phyloP scores from a whole-genome alignment of 64 coral and sea anemone genomes.

The Montipora cactus region DNA sequence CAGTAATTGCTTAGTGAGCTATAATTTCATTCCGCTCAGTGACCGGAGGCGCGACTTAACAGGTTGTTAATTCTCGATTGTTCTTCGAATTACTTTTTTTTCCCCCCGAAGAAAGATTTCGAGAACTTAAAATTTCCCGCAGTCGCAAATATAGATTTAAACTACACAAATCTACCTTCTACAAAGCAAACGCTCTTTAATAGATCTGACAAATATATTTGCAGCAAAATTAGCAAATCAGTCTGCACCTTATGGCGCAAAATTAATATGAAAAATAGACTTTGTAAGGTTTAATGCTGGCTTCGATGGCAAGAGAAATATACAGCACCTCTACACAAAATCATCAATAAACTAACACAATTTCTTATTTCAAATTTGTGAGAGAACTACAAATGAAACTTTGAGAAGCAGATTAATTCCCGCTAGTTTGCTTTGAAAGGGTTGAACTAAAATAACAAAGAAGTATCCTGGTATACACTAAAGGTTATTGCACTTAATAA shows the following conservation, averaged over 20 bases:
- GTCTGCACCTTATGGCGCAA: constrained; percentile 41
- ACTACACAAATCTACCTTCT: constrained; percentile 73
- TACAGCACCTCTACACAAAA: constrained; percentile 29
- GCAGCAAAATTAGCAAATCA: constrained; percentile 87
- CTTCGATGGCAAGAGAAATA: neutral
- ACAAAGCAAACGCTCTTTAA: constrained; percentile 95
- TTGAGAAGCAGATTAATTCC: constrained; percentile 13
- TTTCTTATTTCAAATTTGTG: too few species aligned
- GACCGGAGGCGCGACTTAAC: constrained; percentile 37
- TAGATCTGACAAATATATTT: constrained; percentile 88
- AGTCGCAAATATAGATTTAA: constrained; percentile 79
- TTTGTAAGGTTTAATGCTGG: constrained; percentile 13
- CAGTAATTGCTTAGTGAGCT: constrained; percentile 59
- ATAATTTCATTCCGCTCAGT: constrained; percentile 33
- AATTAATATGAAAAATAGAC: constrained; percentile 49
- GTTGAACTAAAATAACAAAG: constrained; percentile 48
- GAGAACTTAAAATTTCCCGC: constrained; percentile 22
- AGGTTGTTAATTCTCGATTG: neutral
- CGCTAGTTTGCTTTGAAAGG: constrained; percentile 61
- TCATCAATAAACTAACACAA: too few species aligned
- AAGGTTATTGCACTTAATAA: constrained; percentile 30
- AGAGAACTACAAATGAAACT: constrained; percentile 14
- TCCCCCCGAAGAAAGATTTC: constrained; percentile 36
- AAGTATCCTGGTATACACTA: constrained; percentile 46
- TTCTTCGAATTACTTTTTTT: neutral